These are phyloP conservation scores for Drosophila setosimentum DNA, from an alignment of 2,888 invertebrate genomes.

Conservation along the genomic window DNA sequence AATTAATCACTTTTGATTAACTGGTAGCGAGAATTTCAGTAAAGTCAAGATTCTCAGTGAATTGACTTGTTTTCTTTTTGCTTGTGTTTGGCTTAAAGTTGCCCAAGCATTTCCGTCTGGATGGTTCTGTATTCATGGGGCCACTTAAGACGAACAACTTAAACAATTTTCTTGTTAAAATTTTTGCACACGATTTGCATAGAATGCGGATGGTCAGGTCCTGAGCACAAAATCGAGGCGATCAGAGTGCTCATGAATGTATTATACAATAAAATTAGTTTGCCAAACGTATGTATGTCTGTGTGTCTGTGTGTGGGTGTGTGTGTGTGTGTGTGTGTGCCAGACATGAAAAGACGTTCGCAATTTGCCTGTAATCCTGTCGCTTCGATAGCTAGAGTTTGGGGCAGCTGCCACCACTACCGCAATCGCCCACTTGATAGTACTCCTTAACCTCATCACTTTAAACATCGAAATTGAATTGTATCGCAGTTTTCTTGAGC, in stretches of 20 bases:
- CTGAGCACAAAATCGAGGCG: constrained; percentile 17
- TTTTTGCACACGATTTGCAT: constrained; percentile 47
- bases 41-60: constrained; percentile 5
- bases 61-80: constrained; percentile 2
- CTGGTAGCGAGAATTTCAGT: background rate
- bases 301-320: constrained; percentile 24
- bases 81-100: constrained; percentile 32
- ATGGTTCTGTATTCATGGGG: constrained; percentile 19
- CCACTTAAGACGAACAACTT: constrained; percentile 67
- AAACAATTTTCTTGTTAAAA: constrained; percentile 74
- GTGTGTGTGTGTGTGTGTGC: constrained; percentile 33
- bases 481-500: constrained; percentile 51
- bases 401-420: background rate
- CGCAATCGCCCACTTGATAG: background rate
- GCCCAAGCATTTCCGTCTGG: constrained; percentile 12
- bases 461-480: constrained; percentile 70
- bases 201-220: constrained; percentile 7
- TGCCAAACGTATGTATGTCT: constrained; percentile 28
- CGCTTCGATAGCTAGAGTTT: constrained; percentile 11
- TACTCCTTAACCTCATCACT: constrained; percentile 26
- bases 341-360: constrained; percentile 76
- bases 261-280: constrained; percentile 78
- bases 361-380: constrained; percentile 76
- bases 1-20: background rate
- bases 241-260: constrained; percentile 66